Conservation (phyloP, 2,113 vertebrate species). For the Xerus inauris region DNA sequence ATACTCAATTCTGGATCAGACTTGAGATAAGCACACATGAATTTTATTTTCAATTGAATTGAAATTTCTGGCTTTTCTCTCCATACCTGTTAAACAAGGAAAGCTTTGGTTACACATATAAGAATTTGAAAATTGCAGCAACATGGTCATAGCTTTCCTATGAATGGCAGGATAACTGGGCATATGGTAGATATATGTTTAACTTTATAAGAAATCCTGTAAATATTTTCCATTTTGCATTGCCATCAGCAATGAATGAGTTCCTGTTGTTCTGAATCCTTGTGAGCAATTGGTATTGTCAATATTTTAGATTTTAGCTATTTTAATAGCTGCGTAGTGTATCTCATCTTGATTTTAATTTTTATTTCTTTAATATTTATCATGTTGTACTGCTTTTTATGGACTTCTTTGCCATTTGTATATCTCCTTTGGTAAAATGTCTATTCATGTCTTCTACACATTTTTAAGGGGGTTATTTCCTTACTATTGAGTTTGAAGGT, state of each 20-base stretch:
- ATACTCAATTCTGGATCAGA: slow-evolving; percentile 5
- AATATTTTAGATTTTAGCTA: slow-evolving; percentile 37
- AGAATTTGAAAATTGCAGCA: background rate
- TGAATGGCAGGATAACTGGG: background rate
- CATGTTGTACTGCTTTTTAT: background rate
- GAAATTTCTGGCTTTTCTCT: slow-evolving; percentile 2
- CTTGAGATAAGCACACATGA: background rate
- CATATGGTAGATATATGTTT: background rate
- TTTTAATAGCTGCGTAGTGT: background rate
- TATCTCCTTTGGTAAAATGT: background rate
- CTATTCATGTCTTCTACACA: background rate
- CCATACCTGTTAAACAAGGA: background rate
- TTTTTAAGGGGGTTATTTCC: background rate
- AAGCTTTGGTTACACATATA: background rate
- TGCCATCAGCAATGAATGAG: background rate
- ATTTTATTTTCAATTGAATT: slow-evolving; percentile 9
- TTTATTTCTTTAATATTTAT: slow-evolving; percentile 42
- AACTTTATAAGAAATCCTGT: slow-evolving; percentile 12
- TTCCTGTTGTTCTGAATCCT: background rate
- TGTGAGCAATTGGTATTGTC: background rate
- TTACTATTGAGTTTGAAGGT: slow-evolving; percentile 19
- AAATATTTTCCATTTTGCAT: background rate
- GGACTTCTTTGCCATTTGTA: background rate
- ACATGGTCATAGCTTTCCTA: background rate
- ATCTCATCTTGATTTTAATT: background rate